Conservation (phyloP, 2,797 vertebrate species). For the Sebastes oblongus region DNA sequence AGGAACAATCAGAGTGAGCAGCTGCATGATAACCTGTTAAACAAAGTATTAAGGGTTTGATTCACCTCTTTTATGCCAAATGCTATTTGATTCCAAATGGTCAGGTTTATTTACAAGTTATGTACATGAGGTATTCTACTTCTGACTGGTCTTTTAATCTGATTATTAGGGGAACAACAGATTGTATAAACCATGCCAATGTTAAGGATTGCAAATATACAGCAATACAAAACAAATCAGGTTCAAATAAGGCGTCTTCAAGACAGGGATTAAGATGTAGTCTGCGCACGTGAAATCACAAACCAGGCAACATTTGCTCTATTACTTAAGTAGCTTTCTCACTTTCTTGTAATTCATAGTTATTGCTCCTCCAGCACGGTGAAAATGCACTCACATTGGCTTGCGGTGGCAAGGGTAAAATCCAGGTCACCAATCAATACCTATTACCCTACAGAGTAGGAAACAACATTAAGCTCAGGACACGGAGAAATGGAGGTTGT, state of each 20-base stretch:
- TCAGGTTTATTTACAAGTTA: background rate
- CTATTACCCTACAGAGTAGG: conserved; percentile 52
- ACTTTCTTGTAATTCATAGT: conserved; percentile 25
- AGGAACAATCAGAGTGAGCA: background rate
- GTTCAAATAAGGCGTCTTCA: background rate
- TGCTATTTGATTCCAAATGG: background rate
- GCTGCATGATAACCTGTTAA: background rate
- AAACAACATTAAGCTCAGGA: conserved; percentile 43
- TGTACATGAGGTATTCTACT: background rate
- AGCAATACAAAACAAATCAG: background rate
- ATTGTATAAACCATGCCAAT: background rate
- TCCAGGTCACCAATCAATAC: conserved; percentile 71
- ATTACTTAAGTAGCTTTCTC: conserved; percentile 10
- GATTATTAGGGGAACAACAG: background rate
- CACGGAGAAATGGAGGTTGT: conserved; percentile 13
- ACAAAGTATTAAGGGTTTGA: background rate
- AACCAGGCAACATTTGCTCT: background rate
- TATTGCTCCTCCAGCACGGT: conserved; percentile 6
- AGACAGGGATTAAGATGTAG: background rate
- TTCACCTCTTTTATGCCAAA: background rate
- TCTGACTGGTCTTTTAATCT: conserved; percentile 10
- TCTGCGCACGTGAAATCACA: background rate
- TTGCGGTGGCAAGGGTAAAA: conserved; percentile 43
- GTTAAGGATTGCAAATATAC: background rate
- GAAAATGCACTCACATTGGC: conserved; percentile 24